Evolutionary conservation across 92 coral and sea anemone genomes (phyloP), one percentile per base, ranked within the genome.

Genomic region (Meandrina meandrites): DNA sequence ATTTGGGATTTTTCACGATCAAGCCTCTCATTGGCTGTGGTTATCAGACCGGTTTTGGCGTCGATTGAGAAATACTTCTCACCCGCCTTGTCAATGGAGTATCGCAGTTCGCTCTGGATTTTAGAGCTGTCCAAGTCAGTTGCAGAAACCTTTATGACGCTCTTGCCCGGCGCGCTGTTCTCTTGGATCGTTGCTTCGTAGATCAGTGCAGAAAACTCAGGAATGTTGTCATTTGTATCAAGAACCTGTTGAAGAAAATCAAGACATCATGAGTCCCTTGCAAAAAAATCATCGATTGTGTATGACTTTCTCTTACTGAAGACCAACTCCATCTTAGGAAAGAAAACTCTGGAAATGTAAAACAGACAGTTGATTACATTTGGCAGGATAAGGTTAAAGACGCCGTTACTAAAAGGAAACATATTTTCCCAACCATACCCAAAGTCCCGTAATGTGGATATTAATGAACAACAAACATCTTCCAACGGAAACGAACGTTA

Each of bases 211-310:
- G 79, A 45, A 70, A 96, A 96, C 32, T 56, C 76, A 16, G 99
- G 95, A 21, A 92, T 87, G 22, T 91, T 93, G 93, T 94, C 98
- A 79, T 96, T 91, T 57, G 85, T 93, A 48, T 96, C 93, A 7
- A 76, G 76, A 47, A 96, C 92, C 94, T 94, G 89, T 27, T 16
- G 66, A 85, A 86, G 27, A n/a, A 58, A 54, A 35, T 27, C 72
- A 75, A 15, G 18, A 48, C 30, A 56, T 79, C 51, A 58, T 8
- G 24, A 34, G 70, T 19, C 45, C 3, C 45, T 40, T n/a, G n/a
- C n/a, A n/a, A n/a, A n/a, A n/a, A n/a, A n/a, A n/a, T n/a, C n/a
- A n/a, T n/a, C n/a, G 45, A 40, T 40, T 40, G 45, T 6, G 6
- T 2, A 6, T 40, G 45, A 40, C 45, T 40, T 40, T 6, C 45